phyloP scores from a whole-genome alignment of 1,140 invertebrate species.

The Antheraea pernyi region DNA sequence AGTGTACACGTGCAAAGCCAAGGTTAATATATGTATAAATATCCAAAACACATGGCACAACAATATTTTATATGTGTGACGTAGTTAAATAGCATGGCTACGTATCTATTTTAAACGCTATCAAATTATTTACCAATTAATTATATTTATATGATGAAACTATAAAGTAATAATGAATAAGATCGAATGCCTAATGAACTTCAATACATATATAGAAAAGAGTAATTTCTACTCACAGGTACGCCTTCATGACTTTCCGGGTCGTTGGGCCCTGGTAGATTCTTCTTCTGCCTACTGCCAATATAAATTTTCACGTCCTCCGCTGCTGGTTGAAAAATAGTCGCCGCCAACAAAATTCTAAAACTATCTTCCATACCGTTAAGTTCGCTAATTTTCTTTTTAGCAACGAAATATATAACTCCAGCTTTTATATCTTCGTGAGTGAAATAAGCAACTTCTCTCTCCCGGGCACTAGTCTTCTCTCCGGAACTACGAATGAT shows the following conservation, averaged over 20 bases:
- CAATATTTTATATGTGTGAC: too few species aligned
- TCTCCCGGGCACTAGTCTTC: conserved; percentile 83
- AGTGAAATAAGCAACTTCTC: conserved; percentile 86
- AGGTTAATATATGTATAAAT: too few species aligned
- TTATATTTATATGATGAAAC: too few species aligned
- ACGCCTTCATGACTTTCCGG: conserved; percentile 85
- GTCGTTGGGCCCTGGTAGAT: conserved; percentile 82
- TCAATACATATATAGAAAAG: too few species aligned
- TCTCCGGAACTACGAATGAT: conserved; percentile 88
- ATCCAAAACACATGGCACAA: too few species aligned
- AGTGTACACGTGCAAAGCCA: too few species aligned
- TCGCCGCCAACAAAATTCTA: conserved; percentile 85
- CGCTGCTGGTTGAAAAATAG: conserved; percentile 90
- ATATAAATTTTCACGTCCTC: conserved; percentile 85
- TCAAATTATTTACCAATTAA: too few species aligned
- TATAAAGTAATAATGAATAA: too few species aligned
- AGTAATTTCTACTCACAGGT: conserved; percentile 51
- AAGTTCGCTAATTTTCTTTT: conserved; percentile 81
- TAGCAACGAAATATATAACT: conserved; percentile 88
- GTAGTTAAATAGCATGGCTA: too few species aligned
- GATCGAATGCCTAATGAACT: too few species aligned
- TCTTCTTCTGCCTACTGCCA: conserved; percentile 81
- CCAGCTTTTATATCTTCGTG: conserved; percentile 93
- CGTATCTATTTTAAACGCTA: too few species aligned
- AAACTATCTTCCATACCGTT: conserved; percentile 84